Evolutionary conservation across 1,140 invertebrate species (phyloP).

Genomic region (Physella acuta): DNA sequence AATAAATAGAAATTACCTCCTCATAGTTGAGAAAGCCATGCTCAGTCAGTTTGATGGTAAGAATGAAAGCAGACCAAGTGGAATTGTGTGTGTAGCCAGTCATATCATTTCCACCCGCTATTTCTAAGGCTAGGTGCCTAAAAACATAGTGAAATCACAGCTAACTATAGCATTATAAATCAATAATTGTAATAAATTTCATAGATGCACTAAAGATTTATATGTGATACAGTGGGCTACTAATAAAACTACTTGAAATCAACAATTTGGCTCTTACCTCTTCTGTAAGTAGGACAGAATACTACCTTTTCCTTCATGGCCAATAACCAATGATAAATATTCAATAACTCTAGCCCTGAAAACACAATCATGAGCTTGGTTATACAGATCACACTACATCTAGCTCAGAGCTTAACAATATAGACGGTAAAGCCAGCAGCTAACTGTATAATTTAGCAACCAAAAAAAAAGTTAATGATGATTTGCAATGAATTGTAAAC

Average conservation of each 20-base stretch:
- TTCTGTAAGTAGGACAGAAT: slow-evolving; percentile 51
- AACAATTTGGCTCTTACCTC: slow-evolving; percentile 50
- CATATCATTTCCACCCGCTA: slow-evolving; percentile 45
- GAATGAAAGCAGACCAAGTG: slow-evolving; percentile 42
- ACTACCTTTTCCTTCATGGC: slow-evolving; percentile 54
- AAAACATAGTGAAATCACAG: too few species aligned
- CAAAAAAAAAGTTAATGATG: too few species aligned
- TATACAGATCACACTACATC: too few species aligned
- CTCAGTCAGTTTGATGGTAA: slow-evolving; percentile 49
- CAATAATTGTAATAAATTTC: too few species aligned
- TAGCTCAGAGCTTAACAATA: too few species aligned
- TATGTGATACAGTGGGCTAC: too few species aligned
- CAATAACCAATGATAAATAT: slow-evolving; percentile 44
- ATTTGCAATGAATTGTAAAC: too few species aligned
- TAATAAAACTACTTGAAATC: too few species aligned
- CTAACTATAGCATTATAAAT: too few species aligned
- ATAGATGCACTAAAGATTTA: too few species aligned
- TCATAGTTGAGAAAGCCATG: slow-evolving; percentile 38
- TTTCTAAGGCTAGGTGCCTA: slow-evolving; percentile 48
- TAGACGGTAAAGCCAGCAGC: too few species aligned
- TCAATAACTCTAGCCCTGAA: slow-evolving; percentile 43
- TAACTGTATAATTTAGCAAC: too few species aligned
- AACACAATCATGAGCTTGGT: not conserved
- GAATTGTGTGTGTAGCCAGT: slow-evolving; percentile 52
- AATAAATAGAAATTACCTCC: not conserved